Evolutionary conservation across 2,797 vertebrate species (phyloP).

Genomic region (Macropus fuliginosus): DNA sequence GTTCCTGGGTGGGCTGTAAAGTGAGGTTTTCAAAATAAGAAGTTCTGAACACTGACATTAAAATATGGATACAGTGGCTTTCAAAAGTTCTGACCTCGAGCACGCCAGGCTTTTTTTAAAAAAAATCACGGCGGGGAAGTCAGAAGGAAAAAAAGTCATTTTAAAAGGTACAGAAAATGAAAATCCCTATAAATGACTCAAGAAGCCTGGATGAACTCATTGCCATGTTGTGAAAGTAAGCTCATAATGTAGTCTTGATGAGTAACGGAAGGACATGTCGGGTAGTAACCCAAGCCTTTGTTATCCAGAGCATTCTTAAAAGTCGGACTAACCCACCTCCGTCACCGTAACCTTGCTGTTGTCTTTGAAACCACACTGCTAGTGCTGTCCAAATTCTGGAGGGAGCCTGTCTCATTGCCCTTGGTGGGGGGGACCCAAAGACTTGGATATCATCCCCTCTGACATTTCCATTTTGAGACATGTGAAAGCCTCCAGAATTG

Average conservation of each 20-base stretch:
- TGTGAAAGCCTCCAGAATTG: conserved; percentile 26
- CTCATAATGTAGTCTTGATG: conserved; percentile 72
- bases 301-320: conserved; percentile 59
- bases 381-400: conserved; percentile 32
- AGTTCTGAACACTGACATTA: not conserved
- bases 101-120: conserved; percentile 53
- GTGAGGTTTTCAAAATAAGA: conserved; percentile 69
- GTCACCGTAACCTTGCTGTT: not conserved
- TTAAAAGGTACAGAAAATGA: conserved; percentile 66
- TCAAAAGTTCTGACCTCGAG: conserved; percentile 52
- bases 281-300: conserved; percentile 57
- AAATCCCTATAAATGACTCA: conserved; percentile 79
- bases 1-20: conserved; percentile 54
- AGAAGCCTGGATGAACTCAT: conserved; percentile 77
- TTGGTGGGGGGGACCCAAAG: not conserved
- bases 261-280: conserved; percentile 66
- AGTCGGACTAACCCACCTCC: conserved; percentile 19
- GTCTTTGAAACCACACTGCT: conserved; percentile 39
- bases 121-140: conserved; percentile 57
- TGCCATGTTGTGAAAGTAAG: conserved; percentile 77
- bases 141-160: conserved; percentile 47
- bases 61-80: conserved; percentile 43
- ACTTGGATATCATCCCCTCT: not conserved
- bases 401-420: conserved; percentile 9
- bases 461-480: not conserved